phyloP scores from a whole-genome alignment of 2,797 vertebrate species.

The Clarias fuscus region DNA sequence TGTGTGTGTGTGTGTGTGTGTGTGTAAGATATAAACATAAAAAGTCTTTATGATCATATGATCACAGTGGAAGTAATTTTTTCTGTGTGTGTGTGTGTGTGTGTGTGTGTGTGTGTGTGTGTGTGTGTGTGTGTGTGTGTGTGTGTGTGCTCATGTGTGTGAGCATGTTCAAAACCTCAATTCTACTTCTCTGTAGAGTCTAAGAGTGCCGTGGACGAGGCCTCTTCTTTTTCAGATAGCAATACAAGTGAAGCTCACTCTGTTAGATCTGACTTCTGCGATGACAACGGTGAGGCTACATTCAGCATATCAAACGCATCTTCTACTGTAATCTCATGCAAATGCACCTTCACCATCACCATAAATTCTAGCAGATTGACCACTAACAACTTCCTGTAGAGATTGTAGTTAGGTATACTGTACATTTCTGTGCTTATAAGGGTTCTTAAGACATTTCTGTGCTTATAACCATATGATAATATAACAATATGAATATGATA shows the following conservation, averaged over 20 bases:
- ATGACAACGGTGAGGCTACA: constrained; percentile 88
- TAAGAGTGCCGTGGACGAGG: constrained; percentile 78
- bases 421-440: too few species aligned
- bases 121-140: neutral
- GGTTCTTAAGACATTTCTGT: neutral
- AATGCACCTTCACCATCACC: neutral
- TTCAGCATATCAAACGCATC: neutral
- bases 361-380: neutral
- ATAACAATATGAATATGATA: too few species aligned
- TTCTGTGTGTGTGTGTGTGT: neutral
- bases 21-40: neutral
- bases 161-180: constrained; percentile 36
- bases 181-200: constrained; percentile 67
- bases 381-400: neutral
- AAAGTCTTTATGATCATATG: neutral
- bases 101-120: neutral
- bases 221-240: constrained; percentile 85
- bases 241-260: constrained; percentile 86
- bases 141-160: constrained; percentile 4
- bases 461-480: neutral
- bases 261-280: constrained; percentile 89
- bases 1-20: too few species aligned
- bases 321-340: neutral
- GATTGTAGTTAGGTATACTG: too few species aligned
- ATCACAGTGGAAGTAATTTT: neutral